Conservation (phyloP, 1,140 invertebrate species). For the Brachionus plicatilis region DNA sequence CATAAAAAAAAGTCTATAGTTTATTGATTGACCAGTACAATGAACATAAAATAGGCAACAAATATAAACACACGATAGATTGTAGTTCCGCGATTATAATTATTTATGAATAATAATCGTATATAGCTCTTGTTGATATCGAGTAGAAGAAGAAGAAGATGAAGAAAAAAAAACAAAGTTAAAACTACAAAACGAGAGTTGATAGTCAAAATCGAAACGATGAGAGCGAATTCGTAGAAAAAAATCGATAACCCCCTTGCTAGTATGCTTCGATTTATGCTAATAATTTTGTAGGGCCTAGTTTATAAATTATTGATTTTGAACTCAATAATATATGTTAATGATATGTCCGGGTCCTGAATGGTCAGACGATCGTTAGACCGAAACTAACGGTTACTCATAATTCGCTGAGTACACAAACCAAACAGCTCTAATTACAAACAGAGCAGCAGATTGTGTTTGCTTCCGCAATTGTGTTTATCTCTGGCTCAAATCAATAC, state of each 20-base stretch:
- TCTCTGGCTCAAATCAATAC: not conserved
- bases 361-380: not conserved
- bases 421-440: not conserved
- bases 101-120: not conserved
- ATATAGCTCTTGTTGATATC: not conserved
- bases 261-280: not conserved
- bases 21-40: not conserved
- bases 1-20: not conserved
- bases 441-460: not conserved
- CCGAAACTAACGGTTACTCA: not conserved
- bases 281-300: not conserved
- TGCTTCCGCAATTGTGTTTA: not conserved
- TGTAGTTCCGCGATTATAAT: not conserved
- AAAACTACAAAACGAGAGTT: not conserved
- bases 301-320: slow-evolving; percentile 3
- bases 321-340: not conserved
- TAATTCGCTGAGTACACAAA: not conserved
- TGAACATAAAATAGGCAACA: not conserved
- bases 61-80: not conserved
- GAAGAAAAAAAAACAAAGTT: not conserved
- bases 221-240: not conserved
- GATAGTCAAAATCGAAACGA: not conserved
- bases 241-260: not conserved
- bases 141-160: not conserved
- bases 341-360: not conserved